phyloP scores from a whole-genome alignment of 2,797 vertebrate genomes.

The Cyclura pinguis region DNA sequence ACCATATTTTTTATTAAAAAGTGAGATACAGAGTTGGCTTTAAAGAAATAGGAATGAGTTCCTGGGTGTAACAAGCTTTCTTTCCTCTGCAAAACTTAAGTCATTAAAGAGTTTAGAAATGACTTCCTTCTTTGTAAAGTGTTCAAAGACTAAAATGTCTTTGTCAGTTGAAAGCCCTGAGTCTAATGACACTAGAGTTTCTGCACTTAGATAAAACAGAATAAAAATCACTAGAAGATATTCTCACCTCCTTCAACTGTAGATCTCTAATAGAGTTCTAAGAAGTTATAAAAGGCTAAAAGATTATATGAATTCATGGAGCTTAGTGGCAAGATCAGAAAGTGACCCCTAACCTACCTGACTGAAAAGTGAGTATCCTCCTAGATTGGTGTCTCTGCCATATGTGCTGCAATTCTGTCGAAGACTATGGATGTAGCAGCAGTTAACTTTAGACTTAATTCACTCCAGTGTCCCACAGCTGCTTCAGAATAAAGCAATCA shows the following conservation, averaged over 20 bases:
- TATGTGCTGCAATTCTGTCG: neutral
- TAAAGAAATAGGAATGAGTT: constrained; percentile 7
- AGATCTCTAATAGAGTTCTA: constrained; percentile 14
- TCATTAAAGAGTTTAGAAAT: constrained; percentile 25
- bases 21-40: neutral
- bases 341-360: neutral
- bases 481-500: neutral
- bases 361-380: neutral
- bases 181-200: constrained; percentile 2
- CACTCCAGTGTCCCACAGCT: neutral
- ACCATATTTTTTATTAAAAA: constrained; percentile 18
- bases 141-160: constrained; percentile 30
- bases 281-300: constrained; percentile 24
- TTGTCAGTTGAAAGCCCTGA: constrained; percentile 13
- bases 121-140: constrained; percentile 32
- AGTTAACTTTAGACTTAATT: neutral
- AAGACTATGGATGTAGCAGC: neutral
- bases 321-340: neutral
- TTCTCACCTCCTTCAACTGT: constrained; percentile 2
- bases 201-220: constrained; percentile 27
- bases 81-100: constrained; percentile 15
- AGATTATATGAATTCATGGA: constrained; percentile 14
- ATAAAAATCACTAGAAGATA: constrained; percentile 19
- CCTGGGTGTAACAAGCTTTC: neutral
- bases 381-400: neutral